Percentiles rank a stretch among this genome's conserved stretches.
phyloP scores from a whole-genome alignment of 2,797 vertebrate species.

The Silurus aristotelis region DNA sequence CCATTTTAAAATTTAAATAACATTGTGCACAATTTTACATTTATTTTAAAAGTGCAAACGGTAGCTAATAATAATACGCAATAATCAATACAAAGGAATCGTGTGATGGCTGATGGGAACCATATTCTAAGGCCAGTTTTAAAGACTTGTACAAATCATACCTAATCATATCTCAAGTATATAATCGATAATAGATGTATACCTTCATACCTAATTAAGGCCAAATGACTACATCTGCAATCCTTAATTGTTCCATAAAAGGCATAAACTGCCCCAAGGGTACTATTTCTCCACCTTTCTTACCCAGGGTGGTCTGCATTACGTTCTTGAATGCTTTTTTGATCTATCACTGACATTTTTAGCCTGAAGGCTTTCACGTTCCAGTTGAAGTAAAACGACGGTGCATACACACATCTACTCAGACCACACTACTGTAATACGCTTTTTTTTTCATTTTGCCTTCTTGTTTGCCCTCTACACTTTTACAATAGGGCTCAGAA shows the following conservation, averaged over 20 bases:
- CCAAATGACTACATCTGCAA: neutral
- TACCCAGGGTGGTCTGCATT: neutral
- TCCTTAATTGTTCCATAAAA: neutral
- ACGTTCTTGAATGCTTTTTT: neutral
- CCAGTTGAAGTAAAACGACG: neutral
- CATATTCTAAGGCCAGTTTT: too few relatives aligned
- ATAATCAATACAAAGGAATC: too few relatives aligned
- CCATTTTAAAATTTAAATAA: too few relatives aligned
- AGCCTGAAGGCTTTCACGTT: neutral
- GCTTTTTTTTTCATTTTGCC: neutral
- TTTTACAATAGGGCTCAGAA: slow-evolving; percentile 23
- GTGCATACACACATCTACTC: neutral
- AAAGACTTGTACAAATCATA: too few relatives aligned
- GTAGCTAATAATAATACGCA: too few relatives aligned
- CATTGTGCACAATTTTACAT: too few relatives aligned
- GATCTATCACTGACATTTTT: neutral
- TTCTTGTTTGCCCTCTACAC: slow-evolving; percentile 6
- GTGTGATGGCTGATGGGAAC: too few relatives aligned
- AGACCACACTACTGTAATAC: slow-evolving; percentile 14
- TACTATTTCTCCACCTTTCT: neutral
- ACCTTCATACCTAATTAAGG: neutral
- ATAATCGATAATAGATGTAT: neutral
- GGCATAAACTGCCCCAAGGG: neutral
- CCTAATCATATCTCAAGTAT: neutral
- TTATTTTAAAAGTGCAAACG: too few relatives aligned